Evolutionary conservation across 2,113 vertebrate genomes (phyloP), one percentile per base, ranked within the genome.

Genomic region (Hippocampus mohnikei): DNA sequence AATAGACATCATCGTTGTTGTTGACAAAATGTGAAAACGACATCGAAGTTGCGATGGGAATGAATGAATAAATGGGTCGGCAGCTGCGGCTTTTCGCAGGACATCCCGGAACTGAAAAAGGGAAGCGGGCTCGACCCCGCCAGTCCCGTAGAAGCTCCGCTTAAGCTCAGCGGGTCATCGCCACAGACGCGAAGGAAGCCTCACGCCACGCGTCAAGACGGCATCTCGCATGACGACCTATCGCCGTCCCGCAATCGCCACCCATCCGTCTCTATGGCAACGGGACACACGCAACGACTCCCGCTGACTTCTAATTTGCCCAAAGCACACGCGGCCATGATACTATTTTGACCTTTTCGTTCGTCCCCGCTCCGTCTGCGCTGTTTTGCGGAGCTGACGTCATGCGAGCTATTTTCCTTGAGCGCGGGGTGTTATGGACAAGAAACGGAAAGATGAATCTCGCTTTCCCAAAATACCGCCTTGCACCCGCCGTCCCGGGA

Each of bases 301-400:
- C 70, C 61, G 64, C 65, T 70, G 75, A 74, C 84, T 86, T 86
- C 81, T 86, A 89, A 89, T 88, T 88, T 88, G 84, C 77, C 79
- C 77, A 72, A 86, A 87, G 88, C 80, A 83, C 78, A 82, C 76
- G 77, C 80, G 44, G 83, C 83, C 80, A 83, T 89, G 84, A 81
- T 77, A 80, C 86, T 87, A 87, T 88, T 88, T 89, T 88, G 83
- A 84, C 83, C 76, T 72, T 74, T 53, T 70, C 7, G 80, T 50
- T 80, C 66, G 72, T 59, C 64, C 59, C 44, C 29, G 9, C 65
- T 37, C 58, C n/a, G 13, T 48, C 78, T 74, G 53, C 71, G 52
- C 60, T 81, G 81, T 84, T 85, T 86, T 81, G 72, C 84, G 79
- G 72, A 37, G 80, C 78, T 86, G 88, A 87, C 80, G 80, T 88